Conservation (phyloP, 2,113 vertebrate species). For the Himantopus leucocephalus region DNA sequence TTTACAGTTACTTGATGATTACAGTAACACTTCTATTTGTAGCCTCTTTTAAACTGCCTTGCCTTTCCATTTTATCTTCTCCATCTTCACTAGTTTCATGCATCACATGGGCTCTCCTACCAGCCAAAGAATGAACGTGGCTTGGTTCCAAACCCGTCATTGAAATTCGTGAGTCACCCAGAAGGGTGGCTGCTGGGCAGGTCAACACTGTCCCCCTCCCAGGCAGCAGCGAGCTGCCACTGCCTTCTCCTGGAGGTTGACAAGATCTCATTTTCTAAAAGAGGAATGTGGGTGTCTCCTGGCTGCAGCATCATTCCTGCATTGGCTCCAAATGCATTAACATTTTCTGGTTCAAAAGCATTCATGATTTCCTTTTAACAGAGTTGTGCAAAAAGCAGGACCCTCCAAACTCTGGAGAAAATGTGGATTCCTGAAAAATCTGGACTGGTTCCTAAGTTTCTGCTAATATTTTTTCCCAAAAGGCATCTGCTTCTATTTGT, state of each 20-base stretch:
- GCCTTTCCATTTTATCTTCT: background rate
- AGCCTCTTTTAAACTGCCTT: background rate
- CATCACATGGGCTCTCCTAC: background rate
- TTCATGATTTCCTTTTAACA: fast-evolving
- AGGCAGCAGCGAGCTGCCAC: background rate
- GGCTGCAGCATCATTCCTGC: background rate
- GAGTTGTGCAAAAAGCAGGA: background rate
- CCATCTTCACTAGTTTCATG: background rate
- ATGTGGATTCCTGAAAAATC: background rate
- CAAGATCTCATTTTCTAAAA: background rate
- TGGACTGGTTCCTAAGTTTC: background rate
- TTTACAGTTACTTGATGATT: background rate
- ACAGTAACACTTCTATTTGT: background rate
- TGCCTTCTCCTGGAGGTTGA: background rate
- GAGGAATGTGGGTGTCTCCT: background rate
- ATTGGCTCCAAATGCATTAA: background rate
- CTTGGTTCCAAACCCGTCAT: background rate
- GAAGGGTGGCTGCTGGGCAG: background rate
- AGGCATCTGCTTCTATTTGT: slow-evolving; percentile 6
- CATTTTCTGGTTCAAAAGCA: background rate
- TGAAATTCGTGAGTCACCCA: background rate
- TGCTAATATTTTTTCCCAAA: background rate
- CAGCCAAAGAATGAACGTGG: background rate
- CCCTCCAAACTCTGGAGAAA: background rate
- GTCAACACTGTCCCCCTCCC: background rate